Conservation (phyloP, 2,888 invertebrate genomes). For the Chrysomela aeneicollis region DNA sequence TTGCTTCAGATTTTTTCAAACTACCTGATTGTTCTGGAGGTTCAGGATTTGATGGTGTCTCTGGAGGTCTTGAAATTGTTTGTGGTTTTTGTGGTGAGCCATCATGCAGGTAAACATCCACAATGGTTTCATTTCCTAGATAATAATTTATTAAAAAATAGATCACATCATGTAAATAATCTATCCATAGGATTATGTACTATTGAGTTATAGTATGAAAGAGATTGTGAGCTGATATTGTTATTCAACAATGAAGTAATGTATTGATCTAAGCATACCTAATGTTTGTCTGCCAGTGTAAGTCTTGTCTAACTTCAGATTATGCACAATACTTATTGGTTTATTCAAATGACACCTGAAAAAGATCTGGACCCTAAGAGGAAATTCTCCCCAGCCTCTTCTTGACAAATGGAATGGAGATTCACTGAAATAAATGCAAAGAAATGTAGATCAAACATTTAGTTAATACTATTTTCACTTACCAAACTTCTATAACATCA, state of each 20-base stretch:
- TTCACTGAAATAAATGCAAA: conserved; percentile 63
- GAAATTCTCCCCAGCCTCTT: conserved; percentile 94
- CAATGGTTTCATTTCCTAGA: conserved; percentile 80
- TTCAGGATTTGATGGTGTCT: conserved; percentile 2
- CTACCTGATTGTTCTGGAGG: not conserved
- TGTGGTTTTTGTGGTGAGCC: conserved; percentile 26
- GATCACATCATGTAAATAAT: no score
- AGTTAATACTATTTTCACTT: conserved; percentile 52
- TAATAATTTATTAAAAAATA: conserved; percentile 21
- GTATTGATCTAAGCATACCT: conserved; percentile 62
- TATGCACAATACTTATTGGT: conserved; percentile 81
- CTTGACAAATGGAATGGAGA: conserved; percentile 85
- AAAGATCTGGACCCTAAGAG: conserved; percentile 80
- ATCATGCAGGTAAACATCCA: conserved; percentile 74
- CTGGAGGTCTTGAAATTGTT: conserved; percentile 25
- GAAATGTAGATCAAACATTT: not conserved
- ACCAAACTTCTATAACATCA: conserved; percentile 82
- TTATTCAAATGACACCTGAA: conserved; percentile 79
- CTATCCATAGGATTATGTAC: no score
- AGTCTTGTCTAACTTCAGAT: conserved; percentile 80
- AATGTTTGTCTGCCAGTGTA: conserved; percentile 85
- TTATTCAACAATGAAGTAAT: no score
- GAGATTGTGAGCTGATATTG: no score
- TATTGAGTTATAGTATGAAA: no score
- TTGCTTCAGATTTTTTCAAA: not conserved